Base-by-base conservation (phyloP, 2,113 vertebrate species). In the Pelodiscus sinensis region DNA sequence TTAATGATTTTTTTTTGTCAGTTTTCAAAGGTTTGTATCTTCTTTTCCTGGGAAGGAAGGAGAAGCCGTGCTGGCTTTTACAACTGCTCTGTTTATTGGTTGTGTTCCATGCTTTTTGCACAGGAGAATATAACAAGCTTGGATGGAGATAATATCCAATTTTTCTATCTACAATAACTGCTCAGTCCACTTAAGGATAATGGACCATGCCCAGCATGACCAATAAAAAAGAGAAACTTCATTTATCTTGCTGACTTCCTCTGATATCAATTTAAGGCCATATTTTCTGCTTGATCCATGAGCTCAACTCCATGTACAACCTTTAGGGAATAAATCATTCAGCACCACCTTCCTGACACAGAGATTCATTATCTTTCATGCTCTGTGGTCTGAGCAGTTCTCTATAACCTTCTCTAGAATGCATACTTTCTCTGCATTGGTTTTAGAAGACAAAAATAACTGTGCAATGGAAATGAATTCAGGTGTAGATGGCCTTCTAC, bases 191-290 rank as follows among this genome's bases (percentile, higher is more conserved):
- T 96, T 95, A 90, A 90, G 94, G 86, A 92, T 94, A 96, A 94
- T 93, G 85, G 82, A 80, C 77, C 82, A 24, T 97, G 82, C 78
- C 88, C 91, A 94, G 87, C 94, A 93, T 87, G 93, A 92, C 92
- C 96, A 95, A 78, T 90, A 65, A 56, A 93, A 93, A 93, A 87
- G n/a, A 54, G 88, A 94, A 92, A 90, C 1, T 8, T 3, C 78
- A 93, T 96, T 94, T 97, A 92, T 94, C 93, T 85, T 94, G 14
- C 82, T 91, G 65, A 35, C 82, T 92, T 97, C 90, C 82, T 92
- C 73, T 93, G 82, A 90, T 94, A 90, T 91, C 0, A 71, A 0
- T 81, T 93, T 90, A 90, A 84, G 82, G 94, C 80, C 71, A 16
- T 90, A 80, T 25, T 92, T 27, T 95, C 71, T 93, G 90, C 80